A percentile compares a stretch with the other conserved stretches of the same genome.
These are phyloP conservation scores for Protaetia brevitarsis DNA, from an alignment of 1,140 invertebrate genomes.

Conservation along the genomic window DNA sequence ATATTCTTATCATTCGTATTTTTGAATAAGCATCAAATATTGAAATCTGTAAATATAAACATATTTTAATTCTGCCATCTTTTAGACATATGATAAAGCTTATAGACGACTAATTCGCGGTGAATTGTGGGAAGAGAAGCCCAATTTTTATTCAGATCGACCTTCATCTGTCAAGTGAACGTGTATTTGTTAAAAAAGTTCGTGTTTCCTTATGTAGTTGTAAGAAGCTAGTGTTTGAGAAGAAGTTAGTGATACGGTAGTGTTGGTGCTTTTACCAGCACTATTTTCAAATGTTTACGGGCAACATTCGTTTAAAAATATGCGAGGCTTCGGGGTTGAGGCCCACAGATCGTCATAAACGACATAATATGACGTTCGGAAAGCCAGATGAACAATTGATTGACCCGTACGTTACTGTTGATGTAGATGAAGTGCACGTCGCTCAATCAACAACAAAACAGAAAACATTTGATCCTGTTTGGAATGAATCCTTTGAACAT, in stretches of 20 bases:
- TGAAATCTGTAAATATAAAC: no score
- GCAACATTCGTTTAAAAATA: conserved; percentile 92
- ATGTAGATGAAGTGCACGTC: conserved; percentile 87
- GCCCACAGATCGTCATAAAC: conserved; percentile 96
- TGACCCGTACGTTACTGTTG: conserved; percentile 95
- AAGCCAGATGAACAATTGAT: conserved; percentile 81
- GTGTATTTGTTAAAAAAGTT: conserved; percentile 17
- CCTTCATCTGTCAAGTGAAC: conserved; percentile 25
- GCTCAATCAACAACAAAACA: conserved; percentile 88
- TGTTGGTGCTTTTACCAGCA: conserved; percentile 6
- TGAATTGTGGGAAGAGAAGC: conserved; percentile 23
- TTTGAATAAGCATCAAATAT: no score
- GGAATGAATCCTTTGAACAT: conserved; percentile 90
- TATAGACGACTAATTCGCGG: background rate
- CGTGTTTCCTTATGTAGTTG: conserved; percentile 26
- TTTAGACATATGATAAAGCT: background rate
- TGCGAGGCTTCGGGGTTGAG: conserved; percentile 94
- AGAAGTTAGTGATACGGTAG: conserved; percentile 11
- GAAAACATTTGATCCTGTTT: conserved; percentile 92
- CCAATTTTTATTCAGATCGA: conserved; percentile 25
- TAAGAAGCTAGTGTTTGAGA: background rate
- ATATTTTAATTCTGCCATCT: no score
- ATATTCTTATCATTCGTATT: no score
- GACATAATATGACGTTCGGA: conserved; percentile 76
- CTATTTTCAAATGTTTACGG: conserved; percentile 82